A percentile compares a stretch with the other conserved stretches of the same genome.
Evolutionary conservation across 2,888 invertebrate species (phyloP).

Genomic region (Drosophila cognata): DNA sequence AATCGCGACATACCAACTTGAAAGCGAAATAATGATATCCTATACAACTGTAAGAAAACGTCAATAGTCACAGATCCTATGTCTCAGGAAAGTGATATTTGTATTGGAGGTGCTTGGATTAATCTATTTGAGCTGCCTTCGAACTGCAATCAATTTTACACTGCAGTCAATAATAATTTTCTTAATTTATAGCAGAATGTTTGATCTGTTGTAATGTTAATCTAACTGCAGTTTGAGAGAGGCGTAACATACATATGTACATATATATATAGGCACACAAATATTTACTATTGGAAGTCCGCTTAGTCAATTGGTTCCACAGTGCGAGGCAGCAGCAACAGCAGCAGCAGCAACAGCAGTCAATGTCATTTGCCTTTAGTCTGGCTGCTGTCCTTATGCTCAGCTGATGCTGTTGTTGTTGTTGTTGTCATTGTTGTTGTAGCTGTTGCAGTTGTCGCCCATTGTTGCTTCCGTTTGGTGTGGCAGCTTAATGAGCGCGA

Average conservation of each 20-base stretch:
- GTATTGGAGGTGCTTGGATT: background rate
- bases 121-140: background rate
- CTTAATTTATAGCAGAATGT: background rate
- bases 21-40: background rate
- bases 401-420: constrained; percentile 49
- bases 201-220: background rate
- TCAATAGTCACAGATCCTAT: background rate
- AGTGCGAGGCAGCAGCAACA: constrained; percentile 37
- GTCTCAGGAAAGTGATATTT: background rate
- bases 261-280: background rate
- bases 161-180: background rate
- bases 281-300: background rate
- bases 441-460: constrained; percentile 64
- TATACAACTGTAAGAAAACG: background rate
- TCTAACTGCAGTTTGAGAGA: background rate
- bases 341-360: constrained; percentile 21
- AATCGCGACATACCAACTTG: background rate
- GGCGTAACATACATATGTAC: background rate
- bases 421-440: constrained; percentile 16
- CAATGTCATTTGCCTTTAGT: constrained; percentile 68
- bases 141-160: background rate
- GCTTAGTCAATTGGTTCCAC: constrained; percentile 45
- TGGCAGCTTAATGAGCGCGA: constrained; percentile 73
- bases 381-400: constrained; percentile 18
- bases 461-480: constrained; percentile 74